phyloP scores from a whole-genome alignment of 2,113 vertebrate species.

The Ochotona princeps region DNA sequence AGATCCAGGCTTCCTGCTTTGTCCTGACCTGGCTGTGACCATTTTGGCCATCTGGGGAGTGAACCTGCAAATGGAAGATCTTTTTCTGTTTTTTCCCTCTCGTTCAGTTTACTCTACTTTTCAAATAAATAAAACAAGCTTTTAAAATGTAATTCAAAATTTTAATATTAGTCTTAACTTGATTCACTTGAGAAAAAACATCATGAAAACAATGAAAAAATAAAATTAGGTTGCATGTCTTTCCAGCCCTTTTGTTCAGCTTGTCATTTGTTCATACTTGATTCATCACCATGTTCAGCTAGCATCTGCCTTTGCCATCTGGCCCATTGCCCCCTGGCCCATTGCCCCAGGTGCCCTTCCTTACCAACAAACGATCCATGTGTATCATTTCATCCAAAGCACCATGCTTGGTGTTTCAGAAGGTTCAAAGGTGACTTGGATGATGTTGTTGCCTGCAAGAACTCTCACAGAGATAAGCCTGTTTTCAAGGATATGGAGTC shows the following conservation, averaged over 20 bases:
- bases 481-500: not conserved
- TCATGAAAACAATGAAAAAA: not conserved
- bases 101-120: too few relatives aligned
- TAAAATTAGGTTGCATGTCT: not conserved
- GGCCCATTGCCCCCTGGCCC: rapidly evolving
- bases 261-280: not conserved
- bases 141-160: not conserved
- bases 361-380: not conserved
- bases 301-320: not conserved
- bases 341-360: not conserved
- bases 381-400: not conserved
- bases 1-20: too few relatives aligned
- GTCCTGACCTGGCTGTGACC: too few relatives aligned
- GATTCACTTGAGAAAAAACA: not conserved
- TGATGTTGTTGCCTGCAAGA: not conserved
- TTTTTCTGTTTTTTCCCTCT: too few relatives aligned
- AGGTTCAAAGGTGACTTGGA: not conserved
- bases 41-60: too few relatives aligned
- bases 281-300: not conserved
- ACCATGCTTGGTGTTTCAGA: not conserved
- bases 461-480: not conserved
- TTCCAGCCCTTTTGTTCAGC: not conserved
- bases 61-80: too few relatives aligned
- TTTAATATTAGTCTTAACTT: not conserved
- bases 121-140: too few relatives aligned